A percentile compares a stretch with the other conserved stretches of the same genome.
phyloP scores from a whole-genome alignment of 2,797 vertebrate genomes.

The Danio aesculapii region DNA sequence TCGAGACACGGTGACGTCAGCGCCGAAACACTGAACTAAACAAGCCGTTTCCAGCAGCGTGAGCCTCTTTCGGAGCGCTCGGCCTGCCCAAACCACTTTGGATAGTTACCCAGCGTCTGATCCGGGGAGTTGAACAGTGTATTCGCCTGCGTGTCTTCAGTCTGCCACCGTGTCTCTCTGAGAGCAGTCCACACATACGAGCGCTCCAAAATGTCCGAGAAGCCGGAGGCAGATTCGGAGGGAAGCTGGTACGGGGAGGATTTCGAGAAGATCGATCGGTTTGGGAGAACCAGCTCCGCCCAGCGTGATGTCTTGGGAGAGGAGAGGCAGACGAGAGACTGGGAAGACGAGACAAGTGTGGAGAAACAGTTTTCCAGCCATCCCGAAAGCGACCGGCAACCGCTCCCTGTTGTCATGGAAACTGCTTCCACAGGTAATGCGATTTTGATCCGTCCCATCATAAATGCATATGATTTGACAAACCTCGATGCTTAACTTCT shows the following conservation, averaged over 20 bases:
- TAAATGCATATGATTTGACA: background rate
- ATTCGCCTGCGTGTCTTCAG: slow-evolving; percentile 12
- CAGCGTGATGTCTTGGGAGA: slow-evolving; percentile 71
- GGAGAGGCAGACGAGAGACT: slow-evolving; percentile 67
- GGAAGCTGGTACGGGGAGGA: slow-evolving; percentile 79
- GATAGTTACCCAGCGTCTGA: background rate
- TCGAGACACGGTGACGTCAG: slow-evolving; percentile 84
- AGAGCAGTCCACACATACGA: slow-evolving; percentile 38
- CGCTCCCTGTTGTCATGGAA: slow-evolving; percentile 92
- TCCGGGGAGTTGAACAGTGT: slow-evolving; percentile 8
- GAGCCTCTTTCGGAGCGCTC: slow-evolving; percentile 21
- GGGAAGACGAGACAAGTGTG: slow-evolving; percentile 67
- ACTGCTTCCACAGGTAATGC: slow-evolving; percentile 97
- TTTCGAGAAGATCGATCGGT: slow-evolving; percentile 74
- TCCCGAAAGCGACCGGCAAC: slow-evolving; percentile 76
- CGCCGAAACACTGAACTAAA: slow-evolving; percentile 80
- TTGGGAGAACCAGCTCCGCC: slow-evolving; percentile 66
- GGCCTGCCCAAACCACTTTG: slow-evolving; percentile 25
- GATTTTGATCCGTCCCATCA: background rate
- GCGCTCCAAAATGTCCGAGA: slow-evolving; percentile 73
- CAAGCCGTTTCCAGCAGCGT: slow-evolving; percentile 86
- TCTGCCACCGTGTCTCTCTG: slow-evolving; percentile 4
- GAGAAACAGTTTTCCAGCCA: slow-evolving; percentile 77
- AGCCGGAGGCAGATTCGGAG: slow-evolving; percentile 76
- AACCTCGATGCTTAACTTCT: background rate